phyloP scores from a whole-genome alignment of 2,113 vertebrate genomes.

The Gymnocephalus cernua region DNA sequence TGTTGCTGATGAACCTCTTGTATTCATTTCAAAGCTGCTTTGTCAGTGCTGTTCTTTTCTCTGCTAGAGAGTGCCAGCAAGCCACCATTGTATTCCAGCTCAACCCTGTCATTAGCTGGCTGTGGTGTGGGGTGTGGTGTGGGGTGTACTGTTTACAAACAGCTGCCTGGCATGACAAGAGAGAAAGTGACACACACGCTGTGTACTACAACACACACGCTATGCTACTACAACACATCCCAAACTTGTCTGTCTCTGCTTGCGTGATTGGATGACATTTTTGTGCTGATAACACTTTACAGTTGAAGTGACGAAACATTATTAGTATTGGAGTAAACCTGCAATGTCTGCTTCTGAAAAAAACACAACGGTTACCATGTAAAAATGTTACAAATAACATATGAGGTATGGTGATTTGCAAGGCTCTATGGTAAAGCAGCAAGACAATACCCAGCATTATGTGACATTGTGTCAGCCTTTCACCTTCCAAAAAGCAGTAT shows the following conservation, averaged over 20 bases:
- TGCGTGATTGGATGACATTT: background rate
- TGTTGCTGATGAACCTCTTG: conserved; percentile 5
- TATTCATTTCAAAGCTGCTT: conserved; percentile 40
- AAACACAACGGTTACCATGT: background rate
- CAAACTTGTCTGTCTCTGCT: background rate
- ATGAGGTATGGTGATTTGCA: background rate
- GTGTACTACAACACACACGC: conserved; percentile 10
- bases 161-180: conserved; percentile 50
- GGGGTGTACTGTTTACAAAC: conserved; percentile 65
- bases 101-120: conserved; percentile 68
- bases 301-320: conserved; percentile 11
- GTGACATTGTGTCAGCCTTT: background rate
- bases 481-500: conserved; percentile 12
- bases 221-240: background rate
- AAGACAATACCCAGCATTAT: background rate
- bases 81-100: conserved; percentile 51
- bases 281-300: background rate
- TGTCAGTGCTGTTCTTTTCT: conserved; percentile 48
- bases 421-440: background rate
- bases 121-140: conserved; percentile 26
- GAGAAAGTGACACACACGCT: conserved; percentile 54
- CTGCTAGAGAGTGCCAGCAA: conserved; percentile 33
- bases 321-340: no score
- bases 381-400: background rate
- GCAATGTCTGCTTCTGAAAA: background rate